Conservation (phyloP, 2,797 vertebrate species). For the Paguma larvata region DNA sequence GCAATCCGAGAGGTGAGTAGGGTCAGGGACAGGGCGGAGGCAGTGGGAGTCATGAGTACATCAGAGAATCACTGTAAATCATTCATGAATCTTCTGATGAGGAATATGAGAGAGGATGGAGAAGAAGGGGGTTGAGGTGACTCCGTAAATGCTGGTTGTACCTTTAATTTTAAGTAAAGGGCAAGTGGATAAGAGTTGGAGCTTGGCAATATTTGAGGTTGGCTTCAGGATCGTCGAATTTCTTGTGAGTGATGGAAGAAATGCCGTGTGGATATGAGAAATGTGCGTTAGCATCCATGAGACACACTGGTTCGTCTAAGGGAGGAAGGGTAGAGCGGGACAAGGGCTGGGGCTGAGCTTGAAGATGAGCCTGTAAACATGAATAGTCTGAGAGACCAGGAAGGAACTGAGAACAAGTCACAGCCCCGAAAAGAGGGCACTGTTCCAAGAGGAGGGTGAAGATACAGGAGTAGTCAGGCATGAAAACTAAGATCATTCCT, state of each 20-base stretch:
- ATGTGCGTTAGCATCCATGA: neutral
- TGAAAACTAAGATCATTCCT: neutral
- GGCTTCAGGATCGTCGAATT: neutral
- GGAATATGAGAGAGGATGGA: neutral
- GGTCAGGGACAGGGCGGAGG: neutral
- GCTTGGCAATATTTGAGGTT: neutral
- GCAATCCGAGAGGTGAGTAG: neutral
- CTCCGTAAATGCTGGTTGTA: neutral
- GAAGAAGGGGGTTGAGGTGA: neutral
- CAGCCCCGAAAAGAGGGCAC: neutral
- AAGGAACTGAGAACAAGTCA: neutral
- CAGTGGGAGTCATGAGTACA: neutral
- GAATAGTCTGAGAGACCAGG: neutral
- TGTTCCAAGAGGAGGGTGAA: neutral
- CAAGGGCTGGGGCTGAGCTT: neutral
- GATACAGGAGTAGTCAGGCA: no score
- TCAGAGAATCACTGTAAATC: neutral
- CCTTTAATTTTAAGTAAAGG: neutral
- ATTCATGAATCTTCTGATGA: neutral
- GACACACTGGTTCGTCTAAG: neutral
- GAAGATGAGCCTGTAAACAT: neutral
- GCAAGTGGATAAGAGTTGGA: neutral
- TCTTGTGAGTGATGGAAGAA: neutral
- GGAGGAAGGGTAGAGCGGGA: neutral
- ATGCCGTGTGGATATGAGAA: neutral